A percentile compares a stretch with the other conserved stretches of the same genome.
Evolutionary conservation across 2,113 vertebrate genomes (phyloP).

Genomic region (Zapus hudsonius): DNA sequence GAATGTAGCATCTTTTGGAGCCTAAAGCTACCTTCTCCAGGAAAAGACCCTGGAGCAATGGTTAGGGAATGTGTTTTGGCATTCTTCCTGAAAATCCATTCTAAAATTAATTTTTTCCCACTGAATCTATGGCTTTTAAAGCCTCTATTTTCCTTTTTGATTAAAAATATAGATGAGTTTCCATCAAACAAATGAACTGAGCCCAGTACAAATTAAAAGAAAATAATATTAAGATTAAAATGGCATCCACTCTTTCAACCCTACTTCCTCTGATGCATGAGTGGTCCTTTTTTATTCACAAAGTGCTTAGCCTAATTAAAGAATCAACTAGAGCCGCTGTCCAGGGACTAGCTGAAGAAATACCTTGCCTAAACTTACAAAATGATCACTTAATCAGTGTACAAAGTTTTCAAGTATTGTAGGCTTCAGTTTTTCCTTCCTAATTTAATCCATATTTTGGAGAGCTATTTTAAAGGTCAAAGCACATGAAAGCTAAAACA

Average conservation of each 20-base stretch:
- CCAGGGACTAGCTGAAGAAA: conserved; percentile 20
- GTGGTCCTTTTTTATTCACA: background rate
- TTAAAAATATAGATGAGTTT: background rate
- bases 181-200: background rate
- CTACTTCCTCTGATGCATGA: background rate
- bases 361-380: background rate
- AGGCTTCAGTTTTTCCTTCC: background rate
- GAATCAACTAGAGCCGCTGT: background rate
- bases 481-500: background rate
- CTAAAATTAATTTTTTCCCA: background rate
- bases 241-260: background rate
- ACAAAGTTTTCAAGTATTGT: background rate
- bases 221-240: conserved; percentile 23
- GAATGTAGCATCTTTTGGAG: background rate
- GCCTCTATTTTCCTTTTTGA: background rate
- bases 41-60: background rate
- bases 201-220: background rate
- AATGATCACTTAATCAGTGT: background rate
- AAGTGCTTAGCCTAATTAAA: background rate
- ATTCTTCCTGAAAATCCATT: background rate
- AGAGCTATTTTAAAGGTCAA: background rate
- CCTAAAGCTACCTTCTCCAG: background rate
- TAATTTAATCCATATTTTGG: background rate
- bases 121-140: background rate
- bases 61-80: background rate